A percentile compares a stretch with the other conserved stretches of the same genome.
phyloP scores from a whole-genome alignment of 2,797 vertebrate genomes.

The Cirrhinus molitorella region DNA sequence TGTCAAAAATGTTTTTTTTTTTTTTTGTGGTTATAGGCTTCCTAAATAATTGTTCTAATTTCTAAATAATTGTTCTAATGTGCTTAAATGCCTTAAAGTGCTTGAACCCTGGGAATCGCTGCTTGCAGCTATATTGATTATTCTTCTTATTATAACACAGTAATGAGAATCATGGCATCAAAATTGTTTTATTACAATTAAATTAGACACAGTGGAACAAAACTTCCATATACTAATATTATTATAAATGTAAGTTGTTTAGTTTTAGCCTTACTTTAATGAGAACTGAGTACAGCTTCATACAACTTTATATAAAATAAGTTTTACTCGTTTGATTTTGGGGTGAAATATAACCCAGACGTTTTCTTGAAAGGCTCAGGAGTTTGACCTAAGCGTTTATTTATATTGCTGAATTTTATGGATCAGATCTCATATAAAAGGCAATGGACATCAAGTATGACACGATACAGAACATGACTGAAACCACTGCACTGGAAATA shows the following conservation, averaged over 20 bases:
- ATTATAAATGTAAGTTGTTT: neutral
- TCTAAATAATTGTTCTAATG: too few relatives aligned
- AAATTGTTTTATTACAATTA: too few relatives aligned
- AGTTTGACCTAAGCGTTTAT: neutral
- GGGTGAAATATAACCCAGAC: neutral
- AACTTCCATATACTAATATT: neutral
- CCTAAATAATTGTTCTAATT: too few relatives aligned
- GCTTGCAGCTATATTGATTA: neutral
- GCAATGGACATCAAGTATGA: neutral
- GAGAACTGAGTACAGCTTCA: neutral
- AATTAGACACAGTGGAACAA: neutral
- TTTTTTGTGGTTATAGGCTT: too few relatives aligned
- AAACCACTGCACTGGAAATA: conserved; percentile 31
- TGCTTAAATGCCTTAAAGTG: too few relatives aligned
- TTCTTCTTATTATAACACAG: neutral
- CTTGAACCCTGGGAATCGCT: too few relatives aligned
- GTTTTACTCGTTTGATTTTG: neutral
- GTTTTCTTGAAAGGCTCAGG: neutral
- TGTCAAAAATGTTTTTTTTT: too few relatives aligned
- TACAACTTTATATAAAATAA: too few relatives aligned
- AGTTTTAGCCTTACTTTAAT: neutral
- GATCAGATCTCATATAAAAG: neutral
- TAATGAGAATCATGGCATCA: neutral
- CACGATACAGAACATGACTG: conserved; percentile 9
- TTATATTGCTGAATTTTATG: neutral